Conservation (phyloP, 2,797 vertebrate species). For the Pelobates cultripes region DNA sequence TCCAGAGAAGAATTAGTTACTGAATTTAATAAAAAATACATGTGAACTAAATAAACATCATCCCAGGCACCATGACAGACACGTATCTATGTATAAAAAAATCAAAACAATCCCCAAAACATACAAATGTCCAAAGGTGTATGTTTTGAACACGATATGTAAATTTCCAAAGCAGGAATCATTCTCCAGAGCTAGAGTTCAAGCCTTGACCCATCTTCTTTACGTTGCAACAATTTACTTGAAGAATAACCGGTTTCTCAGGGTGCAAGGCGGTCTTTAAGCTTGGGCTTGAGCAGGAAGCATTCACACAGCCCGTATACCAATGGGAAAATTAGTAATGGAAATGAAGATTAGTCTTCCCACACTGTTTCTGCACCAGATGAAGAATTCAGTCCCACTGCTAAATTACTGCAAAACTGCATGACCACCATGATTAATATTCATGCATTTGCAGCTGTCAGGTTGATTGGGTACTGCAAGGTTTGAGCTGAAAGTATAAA, state of each 20-base stretch:
- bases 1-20: constrained; percentile 40
- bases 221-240: background rate
- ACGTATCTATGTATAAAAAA: background rate
- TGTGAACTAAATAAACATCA: background rate
- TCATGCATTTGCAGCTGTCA: constrained; percentile 11
- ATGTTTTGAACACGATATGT: constrained; percentile 1
- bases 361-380: background rate
- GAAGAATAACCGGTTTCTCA: too few species aligned
- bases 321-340: constrained; percentile 40
- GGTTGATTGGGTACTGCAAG: constrained; percentile 27
- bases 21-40: background rate
- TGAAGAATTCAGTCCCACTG: background rate
- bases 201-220: background rate
- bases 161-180: constrained; percentile 19
- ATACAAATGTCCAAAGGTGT: background rate
- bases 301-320: background rate
- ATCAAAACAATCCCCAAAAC: background rate
- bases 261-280: too few species aligned
- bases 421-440: constrained; percentile 19
- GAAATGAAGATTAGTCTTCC: constrained; percentile 33
- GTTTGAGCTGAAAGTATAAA: background rate
- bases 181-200: constrained; percentile 18
- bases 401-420: background rate
- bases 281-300: background rate
- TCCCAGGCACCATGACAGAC: constrained; percentile 2